Evolutionary conservation across 2,888 invertebrate genomes (phyloP), one percentile per base, ranked within the genome.

Genomic region (Metopia argyrocephala): DNA sequence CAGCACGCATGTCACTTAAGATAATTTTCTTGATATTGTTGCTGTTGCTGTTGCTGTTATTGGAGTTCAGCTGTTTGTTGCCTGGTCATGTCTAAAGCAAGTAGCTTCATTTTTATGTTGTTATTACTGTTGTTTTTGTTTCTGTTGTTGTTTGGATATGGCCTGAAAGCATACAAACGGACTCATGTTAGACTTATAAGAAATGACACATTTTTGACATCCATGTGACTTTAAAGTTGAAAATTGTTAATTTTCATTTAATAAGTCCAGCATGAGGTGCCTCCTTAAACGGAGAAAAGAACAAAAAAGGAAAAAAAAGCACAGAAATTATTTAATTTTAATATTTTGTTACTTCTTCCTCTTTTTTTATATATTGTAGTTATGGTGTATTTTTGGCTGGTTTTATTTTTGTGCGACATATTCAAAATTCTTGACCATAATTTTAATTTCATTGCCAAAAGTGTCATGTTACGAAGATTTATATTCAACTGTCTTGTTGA

Each of bases 401-500:
- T 68, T 61, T 38, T 15, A 38, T 38, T 38, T 38, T 61, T 75
- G 78, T 87, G 87, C 88, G 87, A 87, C 89, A 88, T 87, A 87
- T 87, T 86, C 85, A 84, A 82, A 85, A 84, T 80, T 84, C 85
- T 85, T 86, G 86, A 85, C 87, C 89, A 89, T 89, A 89, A 78
- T 89, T 88, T 89, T 89, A 89, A 88, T 87, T 87, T 86, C 87
- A 89, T 89, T 89, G 89, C 89, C 90, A 89, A 89, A 90, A 89
- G 89, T 89, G 89, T 89, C 89, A 89, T 90, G 89, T 89, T 89
- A 87, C 89, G 86, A 86, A 88, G 89, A 89, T 89, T 89, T 89
- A 90, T 89, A 88, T 86, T 85, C 86, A 85, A 65, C 81, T 82
- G 81, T 82, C 82, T 79, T 82, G 82, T 82, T 76, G 76, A 69